Evolutionary conservation across 2,113 vertebrate species (phyloP).

Genomic region (Candoia aspera): DNA sequence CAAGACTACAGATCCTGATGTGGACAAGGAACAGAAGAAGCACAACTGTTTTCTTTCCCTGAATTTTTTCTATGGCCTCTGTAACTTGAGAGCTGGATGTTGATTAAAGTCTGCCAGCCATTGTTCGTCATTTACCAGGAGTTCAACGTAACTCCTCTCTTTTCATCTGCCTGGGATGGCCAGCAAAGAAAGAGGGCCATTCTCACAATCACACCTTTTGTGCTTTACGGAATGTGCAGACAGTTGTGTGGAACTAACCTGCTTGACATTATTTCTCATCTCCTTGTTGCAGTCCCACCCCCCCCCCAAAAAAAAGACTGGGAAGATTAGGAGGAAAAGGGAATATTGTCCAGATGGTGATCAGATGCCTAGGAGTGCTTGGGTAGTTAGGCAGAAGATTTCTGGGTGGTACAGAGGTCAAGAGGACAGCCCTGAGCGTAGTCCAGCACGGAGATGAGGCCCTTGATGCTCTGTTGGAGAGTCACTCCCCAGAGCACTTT

Average conservation of each 20-base stretch:
- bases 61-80: background rate
- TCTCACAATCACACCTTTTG: background rate
- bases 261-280: background rate
- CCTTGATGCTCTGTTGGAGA: slow-evolving; percentile 3
- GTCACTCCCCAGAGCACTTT: background rate
- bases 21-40: background rate
- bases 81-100: too few species aligned
- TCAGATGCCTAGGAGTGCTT: background rate
- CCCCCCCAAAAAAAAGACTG: background rate
- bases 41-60: background rate
- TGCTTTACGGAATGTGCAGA: background rate
- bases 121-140: background rate
- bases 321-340: background rate
- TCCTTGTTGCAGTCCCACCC: background rate
- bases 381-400: background rate
- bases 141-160: background rate
- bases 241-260: background rate
- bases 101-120: background rate
- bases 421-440: background rate
- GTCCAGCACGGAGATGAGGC: background rate
- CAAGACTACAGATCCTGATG: background rate
- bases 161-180: background rate
- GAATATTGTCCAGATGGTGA: background rate
- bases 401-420: background rate
- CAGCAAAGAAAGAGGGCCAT: background rate